Evolutionary conservation across 53 echinoderm and acorn worm species (phyloP), one percentile per base, ranked within the genome.

Genomic region (Mesocentrotus franciscanus): DNA sequence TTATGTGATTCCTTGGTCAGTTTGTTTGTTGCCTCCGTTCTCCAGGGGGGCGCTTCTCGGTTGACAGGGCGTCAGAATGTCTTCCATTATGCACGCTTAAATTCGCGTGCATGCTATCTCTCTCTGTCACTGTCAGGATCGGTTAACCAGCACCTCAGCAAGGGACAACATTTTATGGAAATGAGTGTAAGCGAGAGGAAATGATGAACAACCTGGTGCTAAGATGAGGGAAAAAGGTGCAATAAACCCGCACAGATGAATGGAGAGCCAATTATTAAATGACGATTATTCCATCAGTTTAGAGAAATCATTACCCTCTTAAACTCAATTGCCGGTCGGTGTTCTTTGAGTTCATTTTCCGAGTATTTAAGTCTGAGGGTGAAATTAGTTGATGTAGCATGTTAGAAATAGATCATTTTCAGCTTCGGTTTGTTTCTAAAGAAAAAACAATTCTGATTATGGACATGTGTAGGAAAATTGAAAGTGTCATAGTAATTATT

Each of bases 21-120:
- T 84, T 49, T 55, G 84, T 22, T 20, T 55, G 84, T 1, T 84
- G 84, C 10, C 20, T 8, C 49, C 39, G 15, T 84, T 7, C 22
- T 84, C 84, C 9, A 42, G 84, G 84, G 84, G 84, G 17, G 9
- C 84, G 0, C 10, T 84, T 4, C 22, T 55, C 18, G 84, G 26
- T 84, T 84, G 84, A 55, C 84, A 84, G 84, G 84, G 84, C 84
- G 84, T 84, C 84, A 20, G 84, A 49, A 42, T 29, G 39, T 29
- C 60, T 26, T 90, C 60, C 32, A 90, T 90, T 90, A 90, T 90
- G 90, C 90, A 60, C 90, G 90, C 61, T n/a, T 90, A 9, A 59
- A 59, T 61, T 90, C 90, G 90, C 61, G 11, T 30, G 14, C 30
- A 10, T 14, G 90, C 12, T 16, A 90, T 61, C 29, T 60, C 61